These are phyloP conservation scores for Parasteatoda lunata DNA, from an alignment of 2,888 invertebrate species.

Conservation along the genomic window DNA sequence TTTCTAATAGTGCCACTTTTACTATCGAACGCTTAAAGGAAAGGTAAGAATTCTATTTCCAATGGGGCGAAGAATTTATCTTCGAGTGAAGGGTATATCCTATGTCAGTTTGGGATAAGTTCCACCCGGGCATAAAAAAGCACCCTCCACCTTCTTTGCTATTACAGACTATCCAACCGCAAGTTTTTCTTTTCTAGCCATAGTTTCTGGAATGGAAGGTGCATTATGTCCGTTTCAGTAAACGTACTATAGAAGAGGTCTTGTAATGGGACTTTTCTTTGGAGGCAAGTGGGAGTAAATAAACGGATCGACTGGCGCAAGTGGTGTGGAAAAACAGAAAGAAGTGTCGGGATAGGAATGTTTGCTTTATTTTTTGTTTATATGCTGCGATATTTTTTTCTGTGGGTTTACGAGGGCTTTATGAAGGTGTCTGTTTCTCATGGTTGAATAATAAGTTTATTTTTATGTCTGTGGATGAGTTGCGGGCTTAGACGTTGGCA, in stretches of 20 bases:
- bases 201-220: neutral
- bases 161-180: slow-evolving; percentile 34
- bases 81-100: too few relatives aligned
- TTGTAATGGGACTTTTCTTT: slow-evolving; percentile 27
- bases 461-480: too few relatives aligned
- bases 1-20: too few relatives aligned
- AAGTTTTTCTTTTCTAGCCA: slow-evolving; percentile 10
- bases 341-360: neutral
- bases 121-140: neutral
- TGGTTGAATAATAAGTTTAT: too few relatives aligned
- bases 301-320: slow-evolving; percentile 26
- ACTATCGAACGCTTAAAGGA: too few relatives aligned
- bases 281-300: slow-evolving; percentile 11
- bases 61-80: too few relatives aligned
- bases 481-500: too few relatives aligned
- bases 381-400: neutral
- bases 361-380: neutral
- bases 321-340: slow-evolving; percentile 13
- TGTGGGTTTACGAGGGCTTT: neutral
- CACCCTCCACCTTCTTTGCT: neutral
- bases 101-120: neutral
- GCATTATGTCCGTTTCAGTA: slow-evolving; percentile 28
- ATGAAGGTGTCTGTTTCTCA: neutral
- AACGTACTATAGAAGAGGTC: neutral
- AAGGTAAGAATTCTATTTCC: too few relatives aligned